Base-by-base conservation (phyloP, 2,888 invertebrate genomes). In the Trypoxylon attenuatum region DNA sequence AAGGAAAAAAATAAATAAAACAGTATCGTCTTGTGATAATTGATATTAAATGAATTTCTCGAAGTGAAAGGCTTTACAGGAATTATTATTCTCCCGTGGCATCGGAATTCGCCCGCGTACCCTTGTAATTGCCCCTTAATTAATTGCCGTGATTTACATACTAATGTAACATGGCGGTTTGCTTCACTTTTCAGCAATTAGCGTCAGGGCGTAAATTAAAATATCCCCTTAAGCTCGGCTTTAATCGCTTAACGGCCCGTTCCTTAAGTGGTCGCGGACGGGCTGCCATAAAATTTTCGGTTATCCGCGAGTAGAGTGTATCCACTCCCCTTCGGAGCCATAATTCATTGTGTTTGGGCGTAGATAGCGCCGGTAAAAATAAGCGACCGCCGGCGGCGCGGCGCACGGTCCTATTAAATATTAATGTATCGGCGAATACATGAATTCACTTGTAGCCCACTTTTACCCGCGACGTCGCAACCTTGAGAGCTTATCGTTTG, bases 311-410 rank as follows among this genome's bases (percentile, higher is more conserved):
- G 41, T 16, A 45, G 49, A 56, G 16, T 43, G 43, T 19, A 25
- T 29, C 13, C 52, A 51, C 33, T 41, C 55, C 49, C 46, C 55
- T 2, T 19, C 55, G 42, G 56, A 33, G 38, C 65, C 61, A 62
- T 68, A 70, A 59, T 60, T 71, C 56, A 66, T 41, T 29, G 46
- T 67, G 69, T 78, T 77, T 77, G 64, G 73, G 50, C 60, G 64
- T 68, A 66, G 62, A 71, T 73, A 73, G 69, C 61, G 27, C 45
- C 41, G 42, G 42, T 50, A 56, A 70, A 72, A 72, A 51, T 55
- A 61, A 57, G 29, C 54, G 23, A 18, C 43, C 18, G 6, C 55
- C 19, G 58, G 45, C 15, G 42, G 57, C 22, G 49, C 42, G 33
- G 33, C 33, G 33, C 13, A 4, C 8, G n/a, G 33, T 27, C 19